Evolutionary conservation across 2,113 vertebrate genomes (phyloP), one percentile per base, ranked within the genome.

Genomic region (Herpetotheres cachinnans): DNA sequence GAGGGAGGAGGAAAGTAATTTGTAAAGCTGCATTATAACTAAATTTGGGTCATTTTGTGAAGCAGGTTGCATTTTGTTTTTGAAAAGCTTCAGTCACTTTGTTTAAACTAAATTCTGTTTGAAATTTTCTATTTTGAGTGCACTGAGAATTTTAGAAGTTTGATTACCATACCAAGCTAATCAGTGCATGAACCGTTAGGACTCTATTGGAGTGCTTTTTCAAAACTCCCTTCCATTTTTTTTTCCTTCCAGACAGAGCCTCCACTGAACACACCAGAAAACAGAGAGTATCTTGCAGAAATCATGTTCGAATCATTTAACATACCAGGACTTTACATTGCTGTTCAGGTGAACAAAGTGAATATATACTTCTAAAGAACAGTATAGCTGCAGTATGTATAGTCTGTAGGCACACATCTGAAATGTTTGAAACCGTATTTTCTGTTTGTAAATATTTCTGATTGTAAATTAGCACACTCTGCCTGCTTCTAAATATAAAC

Each of bases 281-380:
- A 99, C 93, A 98, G 99, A 97, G 99, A 99, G 36, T 99, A 99
- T 83, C 98, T 99, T 86, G 99, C 99, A n/a, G 99, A 99, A 96
- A 99, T 99, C 82, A 99, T 99, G 99, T 99, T 99, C 21, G 99
- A 99, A 79, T 99, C 99, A 11, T 99, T 99, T 96, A 99, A 98
- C 65, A 98, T 99, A 30, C 99, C 99, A 61, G 99, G 99, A 85
- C 98, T 99, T 89, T 99, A 99, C 97, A 99, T 99, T 63, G 99
- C 99, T 50, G 99, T 99, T 83, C 99, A 99, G 99, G 99, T 99
- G 97, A 97, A 65, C 66, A 79, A 82, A 93, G 55, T 27, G 16
- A 80, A 84, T 61, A 3, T 49, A 10, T 83, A 13, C 29, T 90
- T 90, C 10, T 89, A 14, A 93, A 87, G n/a, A 73, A 44, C 25